Evolutionary conservation across 2,888 invertebrate genomes (phyloP).

Genomic region (Hydrotaea diabolus): DNA sequence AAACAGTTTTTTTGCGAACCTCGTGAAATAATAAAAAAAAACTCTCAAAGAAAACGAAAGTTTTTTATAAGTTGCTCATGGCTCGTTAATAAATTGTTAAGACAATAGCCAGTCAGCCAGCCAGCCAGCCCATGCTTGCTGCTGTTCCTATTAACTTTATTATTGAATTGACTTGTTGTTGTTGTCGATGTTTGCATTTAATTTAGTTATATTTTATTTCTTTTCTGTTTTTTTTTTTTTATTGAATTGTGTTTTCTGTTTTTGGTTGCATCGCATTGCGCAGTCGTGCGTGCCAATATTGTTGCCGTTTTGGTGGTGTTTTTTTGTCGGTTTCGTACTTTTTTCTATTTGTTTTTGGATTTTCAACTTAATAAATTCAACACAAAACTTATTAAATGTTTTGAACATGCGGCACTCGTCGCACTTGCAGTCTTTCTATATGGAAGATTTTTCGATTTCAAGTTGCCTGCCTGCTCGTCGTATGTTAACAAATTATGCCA

Average conservation of each 20-base stretch:
- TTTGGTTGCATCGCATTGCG: conserved; percentile 62
- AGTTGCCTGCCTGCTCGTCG: not conserved
- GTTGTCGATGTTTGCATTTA: not conserved
- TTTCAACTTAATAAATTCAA: conserved; percentile 14
- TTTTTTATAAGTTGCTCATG: no score
- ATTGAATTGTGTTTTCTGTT: conserved; percentile 66
- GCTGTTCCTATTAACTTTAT: not conserved
- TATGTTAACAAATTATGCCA: conserved; percentile 54
- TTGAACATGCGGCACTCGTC: not conserved
- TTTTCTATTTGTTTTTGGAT: conserved; percentile 6
- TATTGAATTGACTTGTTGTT: conserved; percentile 16
- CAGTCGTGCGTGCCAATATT: conserved; percentile 63
- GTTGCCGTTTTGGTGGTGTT: not conserved
- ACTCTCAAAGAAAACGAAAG: conserved; percentile 20
- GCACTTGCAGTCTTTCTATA: no score
- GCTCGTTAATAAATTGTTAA: no score
- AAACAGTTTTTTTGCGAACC: not conserved
- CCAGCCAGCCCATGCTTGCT: not conserved
- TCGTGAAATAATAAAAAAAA: not conserved
- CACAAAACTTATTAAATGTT: conserved; percentile 16
- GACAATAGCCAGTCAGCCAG: not conserved
- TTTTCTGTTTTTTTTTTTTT: conserved; percentile 27
- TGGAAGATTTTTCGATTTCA: no score
- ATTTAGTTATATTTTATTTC: conserved; percentile 2
- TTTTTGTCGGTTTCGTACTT: conserved; percentile 44